Base-by-base conservation (phyloP, 2,113 vertebrate genomes). In the Tachysurus vachellii region DNA sequence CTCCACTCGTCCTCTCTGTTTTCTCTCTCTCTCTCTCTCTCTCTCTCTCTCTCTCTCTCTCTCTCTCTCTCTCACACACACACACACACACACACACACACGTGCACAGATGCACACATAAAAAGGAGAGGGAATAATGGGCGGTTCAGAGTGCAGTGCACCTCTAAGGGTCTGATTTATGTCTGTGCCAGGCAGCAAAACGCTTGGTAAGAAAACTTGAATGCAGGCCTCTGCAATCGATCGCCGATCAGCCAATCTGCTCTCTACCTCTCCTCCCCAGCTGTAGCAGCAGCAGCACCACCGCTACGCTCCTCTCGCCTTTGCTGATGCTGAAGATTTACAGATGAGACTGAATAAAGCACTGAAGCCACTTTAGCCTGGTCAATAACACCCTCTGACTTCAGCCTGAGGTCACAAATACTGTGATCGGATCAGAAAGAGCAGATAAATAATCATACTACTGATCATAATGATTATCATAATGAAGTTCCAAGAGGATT, bases 181-280 rank as follows among this genome's bases (percentile, higher is more conserved):
- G 86, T 85, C 88, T 85, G 88, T 5, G 61, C 31, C 50, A 54
- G 47, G 80, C 77, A 73, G 71, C 68, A 76, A 89, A 91, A 71
- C 13, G 85, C 75, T 71, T 83, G 85, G 86, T 85, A 87, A 88
- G 88, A 85, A 79, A 89, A 88, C 86, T 42, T 85, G 59, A 0
- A 54, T 31, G 76, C 82, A 89, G 84, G 66, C 86, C 73, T 86
- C 76, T 70, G 87, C 89, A 90, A 90, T 89, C 76, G 88, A 91
- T 90, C 81, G 61, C 84, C 54, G 76, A 90, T 90, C 89, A 86
- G 80, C 70, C 31, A 53, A 53, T 28, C 61, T 68, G 44, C 82
- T 47, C 47, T 23, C 57, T 13, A 57, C 44, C 47, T 84, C 54
- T 53, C 47, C 73, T 3, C 9, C 28, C 66, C 66, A n/a, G 68